Evolutionary conservation across 1,140 invertebrate species (phyloP).

Genomic region (Pseudobourletiella spinata): DNA sequence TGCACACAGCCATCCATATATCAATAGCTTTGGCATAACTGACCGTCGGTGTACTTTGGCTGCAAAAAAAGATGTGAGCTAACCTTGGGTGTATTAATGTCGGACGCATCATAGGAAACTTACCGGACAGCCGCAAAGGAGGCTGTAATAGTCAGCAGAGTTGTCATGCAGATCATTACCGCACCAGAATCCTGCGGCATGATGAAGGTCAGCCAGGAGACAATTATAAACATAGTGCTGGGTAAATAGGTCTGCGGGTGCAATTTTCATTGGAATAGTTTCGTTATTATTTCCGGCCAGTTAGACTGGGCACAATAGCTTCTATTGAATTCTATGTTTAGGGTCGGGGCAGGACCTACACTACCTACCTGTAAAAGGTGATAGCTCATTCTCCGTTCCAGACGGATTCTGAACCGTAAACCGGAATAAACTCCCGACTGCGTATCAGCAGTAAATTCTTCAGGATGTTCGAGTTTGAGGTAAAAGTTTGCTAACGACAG

Average conservation of each 20-base stretch:
- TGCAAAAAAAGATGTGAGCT: slow-evolving; percentile 36
- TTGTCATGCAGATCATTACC: slow-evolving; percentile 50
- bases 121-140: slow-evolving; percentile 35
- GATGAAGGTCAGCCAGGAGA: slow-evolving; percentile 56
- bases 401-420: slow-evolving; percentile 40
- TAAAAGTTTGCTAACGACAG: neutral
- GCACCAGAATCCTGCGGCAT: slow-evolving; percentile 54
- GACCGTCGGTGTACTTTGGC: slow-evolving; percentile 53
- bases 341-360: too few species aligned
- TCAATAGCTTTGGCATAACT: slow-evolving; percentile 59
- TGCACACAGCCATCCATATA: slow-evolving; percentile 61
- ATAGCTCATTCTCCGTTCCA: slow-evolving; percentile 50
- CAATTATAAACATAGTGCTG: slow-evolving; percentile 53
- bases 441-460: neutral
- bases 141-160: slow-evolving; percentile 20
- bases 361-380: slow-evolving; percentile 44
- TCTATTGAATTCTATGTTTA: too few species aligned
- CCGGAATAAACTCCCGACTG: slow-evolving; percentile 10
- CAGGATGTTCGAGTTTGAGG: neutral
- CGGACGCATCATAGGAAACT: neutral
- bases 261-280: neutral
- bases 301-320: neutral
- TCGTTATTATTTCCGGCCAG: neutral
- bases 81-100: neutral
- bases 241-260: slow-evolving; percentile 51